Base-by-base conservation (phyloP, 2,797 vertebrate species). In the Ptychadena robeensis region DNA sequence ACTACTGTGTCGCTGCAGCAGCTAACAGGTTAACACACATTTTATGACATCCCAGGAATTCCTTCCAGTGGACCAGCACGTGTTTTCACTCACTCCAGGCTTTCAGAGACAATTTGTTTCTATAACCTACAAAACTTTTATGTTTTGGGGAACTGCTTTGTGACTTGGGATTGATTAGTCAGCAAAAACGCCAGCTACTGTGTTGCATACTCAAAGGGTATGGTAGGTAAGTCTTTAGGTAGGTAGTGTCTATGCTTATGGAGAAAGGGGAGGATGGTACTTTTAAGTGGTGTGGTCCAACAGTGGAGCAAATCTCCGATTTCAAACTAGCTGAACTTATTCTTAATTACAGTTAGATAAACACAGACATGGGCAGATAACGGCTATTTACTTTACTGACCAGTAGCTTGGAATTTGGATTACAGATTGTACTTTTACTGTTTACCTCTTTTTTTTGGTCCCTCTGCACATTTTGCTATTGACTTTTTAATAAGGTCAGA, bases 61-160 rank as follows among this genome's bases (percentile, higher is more conserved):
- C 70, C 75, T 38, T 28, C 6, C 70, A 61, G 28, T 80, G 66
- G 66, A 70, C 64, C 64, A 85, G 71, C 82, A 85, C 82, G 82
- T 85, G 82, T 85, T 80, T 85, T 76, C 82, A 85, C 77, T 85
- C 82, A 80, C 57, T 80, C 74, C 30, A 63, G 75, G 12, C 76
- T 73, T 74, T 68, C 69, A 75, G 63, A 75, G 77, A 80, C 78
- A 85, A 80, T 85, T 76, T 85, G 78, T 85, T 76, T 71, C 71
- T 73, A 53, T 85, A 69, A 80, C 68, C 35, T 74, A 65, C 48
- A 75, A 70, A 76, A 78, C 71, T 76, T 80, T 84, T 75, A 53
- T 77, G 28, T 28, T 27, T 78, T 80, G 63, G 44, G 14, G 65
- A 75, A 32, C 28, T 73, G 63, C 37, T 80, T 25, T 64, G 44